Conservation (phyloP, 2,113 vertebrate genomes). For the Nothoprocta pentlandii region DNA sequence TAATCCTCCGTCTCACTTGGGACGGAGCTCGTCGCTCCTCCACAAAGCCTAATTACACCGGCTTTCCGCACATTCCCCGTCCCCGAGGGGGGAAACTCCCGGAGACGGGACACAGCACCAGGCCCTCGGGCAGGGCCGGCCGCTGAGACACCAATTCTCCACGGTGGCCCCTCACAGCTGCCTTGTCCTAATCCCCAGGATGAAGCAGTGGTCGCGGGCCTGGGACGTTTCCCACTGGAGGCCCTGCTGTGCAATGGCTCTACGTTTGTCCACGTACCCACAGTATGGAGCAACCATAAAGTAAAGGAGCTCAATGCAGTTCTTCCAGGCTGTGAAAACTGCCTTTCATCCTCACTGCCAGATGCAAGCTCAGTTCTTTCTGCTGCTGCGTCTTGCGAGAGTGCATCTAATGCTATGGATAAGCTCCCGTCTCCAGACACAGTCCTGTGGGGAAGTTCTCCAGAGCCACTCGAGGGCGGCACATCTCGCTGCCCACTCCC, state of each 20-base stretch:
- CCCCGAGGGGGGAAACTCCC: background rate
- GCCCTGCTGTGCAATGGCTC: accelerated
- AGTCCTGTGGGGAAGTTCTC: background rate
- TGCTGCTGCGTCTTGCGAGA: background rate
- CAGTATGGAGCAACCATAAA: background rate
- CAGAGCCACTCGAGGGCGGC: background rate
- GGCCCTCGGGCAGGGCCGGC: accelerated
- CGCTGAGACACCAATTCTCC: background rate
- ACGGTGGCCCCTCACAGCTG: accelerated
- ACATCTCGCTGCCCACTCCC: background rate
- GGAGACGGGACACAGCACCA: background rate
- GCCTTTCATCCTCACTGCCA: background rate
- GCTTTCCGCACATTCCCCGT: background rate
- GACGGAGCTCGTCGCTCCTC: background rate
- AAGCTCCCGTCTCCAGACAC: background rate
- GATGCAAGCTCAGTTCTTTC: background rate
- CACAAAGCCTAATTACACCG: background rate
- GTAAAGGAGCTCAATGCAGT: background rate
- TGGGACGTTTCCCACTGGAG: accelerated
- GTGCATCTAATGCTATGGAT: background rate
- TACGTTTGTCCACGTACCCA: accelerated
- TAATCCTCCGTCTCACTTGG: constrained; percentile 17
- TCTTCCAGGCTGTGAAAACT: background rate
- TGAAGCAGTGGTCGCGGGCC: background rate
- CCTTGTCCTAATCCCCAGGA: background rate